These are phyloP conservation scores for Zaprionus gabonicus DNA, from an alignment of 1,140 invertebrate species.

Conservation along the genomic window DNA sequence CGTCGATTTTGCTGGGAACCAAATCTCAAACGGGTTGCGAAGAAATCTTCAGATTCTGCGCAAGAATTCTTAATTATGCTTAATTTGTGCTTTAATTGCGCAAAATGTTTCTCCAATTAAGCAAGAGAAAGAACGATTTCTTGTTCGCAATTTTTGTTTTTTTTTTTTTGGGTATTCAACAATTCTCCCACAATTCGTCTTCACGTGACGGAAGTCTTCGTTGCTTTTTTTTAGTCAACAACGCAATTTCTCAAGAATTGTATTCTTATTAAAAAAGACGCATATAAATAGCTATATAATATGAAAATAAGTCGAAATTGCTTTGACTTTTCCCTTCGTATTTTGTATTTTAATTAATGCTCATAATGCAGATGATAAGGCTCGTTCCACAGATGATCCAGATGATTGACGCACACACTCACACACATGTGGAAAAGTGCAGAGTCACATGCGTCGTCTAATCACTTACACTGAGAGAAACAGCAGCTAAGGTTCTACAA, in stretches of 20 bases:
- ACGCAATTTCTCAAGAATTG: constrained; percentile 27
- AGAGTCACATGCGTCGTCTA: not conserved
- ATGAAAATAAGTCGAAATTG: constrained; percentile 43
- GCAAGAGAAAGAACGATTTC: not conserved
- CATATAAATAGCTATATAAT: not conserved
- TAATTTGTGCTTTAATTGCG: constrained; percentile 22
- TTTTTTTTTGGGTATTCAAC: not conserved
- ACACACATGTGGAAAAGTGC: too few relatives aligned
- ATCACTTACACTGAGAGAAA: not conserved
- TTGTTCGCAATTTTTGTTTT: not conserved
- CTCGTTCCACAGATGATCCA: too few relatives aligned
- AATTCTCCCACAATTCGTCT: constrained; percentile 3
- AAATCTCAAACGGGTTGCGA: not conserved
- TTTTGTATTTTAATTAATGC: constrained; percentile 44
- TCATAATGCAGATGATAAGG: constrained; percentile 37
- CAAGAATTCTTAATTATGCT: constrained; percentile 11
- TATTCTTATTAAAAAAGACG: constrained; percentile 12
- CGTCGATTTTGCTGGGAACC: not conserved
- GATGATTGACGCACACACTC: too few relatives aligned
- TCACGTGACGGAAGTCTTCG: constrained; percentile 2
- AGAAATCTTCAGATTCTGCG: not conserved
- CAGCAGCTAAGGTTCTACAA: too few relatives aligned
- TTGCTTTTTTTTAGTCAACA: not conserved
- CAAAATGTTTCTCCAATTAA: not conserved
- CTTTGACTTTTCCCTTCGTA: constrained; percentile 29